phyloP scores from a whole-genome alignment of 2,113 vertebrate species.

The Daubentonia madagascariensis region DNA sequence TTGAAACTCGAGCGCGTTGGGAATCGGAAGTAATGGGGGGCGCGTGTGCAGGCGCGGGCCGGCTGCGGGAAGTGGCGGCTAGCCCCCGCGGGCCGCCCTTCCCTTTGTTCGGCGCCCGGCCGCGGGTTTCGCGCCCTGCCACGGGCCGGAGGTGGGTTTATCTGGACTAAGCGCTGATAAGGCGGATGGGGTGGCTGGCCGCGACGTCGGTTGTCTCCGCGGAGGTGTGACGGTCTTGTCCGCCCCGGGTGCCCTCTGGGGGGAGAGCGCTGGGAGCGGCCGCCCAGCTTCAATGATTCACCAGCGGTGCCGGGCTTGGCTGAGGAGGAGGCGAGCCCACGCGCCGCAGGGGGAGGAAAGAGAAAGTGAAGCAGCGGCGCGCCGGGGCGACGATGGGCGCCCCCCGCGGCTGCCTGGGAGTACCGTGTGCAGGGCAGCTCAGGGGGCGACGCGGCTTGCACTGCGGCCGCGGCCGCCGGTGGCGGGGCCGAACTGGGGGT shows the following conservation, averaged over 20 bases:
- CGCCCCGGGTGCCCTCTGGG: not conserved
- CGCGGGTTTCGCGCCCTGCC: constrained; percentile 31
- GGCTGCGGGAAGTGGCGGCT: not conserved
- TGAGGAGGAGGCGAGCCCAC: constrained; percentile 52
- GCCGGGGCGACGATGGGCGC: constrained; percentile 3
- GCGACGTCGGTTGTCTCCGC: not conserved
- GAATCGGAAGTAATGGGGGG: constrained; percentile 61
- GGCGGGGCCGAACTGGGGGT: not conserved
- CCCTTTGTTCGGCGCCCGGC: constrained; percentile 49
- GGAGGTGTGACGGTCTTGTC: not conserved
- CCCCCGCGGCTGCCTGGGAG: constrained; percentile 19
- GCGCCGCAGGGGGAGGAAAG: constrained; percentile 36
- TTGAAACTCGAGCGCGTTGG: constrained; percentile 58
- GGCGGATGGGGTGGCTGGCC: not conserved
- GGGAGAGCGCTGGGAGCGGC: not conserved
- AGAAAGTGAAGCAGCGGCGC: constrained; percentile 51
- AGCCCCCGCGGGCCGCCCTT: not conserved
- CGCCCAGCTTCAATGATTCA: not conserved
- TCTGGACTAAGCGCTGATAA: not conserved
- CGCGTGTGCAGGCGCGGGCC: constrained; percentile 5
- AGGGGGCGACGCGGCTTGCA: not conserved
- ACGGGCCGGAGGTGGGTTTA: not conserved
- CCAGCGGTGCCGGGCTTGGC: not conserved
- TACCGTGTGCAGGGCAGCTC: not conserved
- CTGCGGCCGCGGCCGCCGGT: not conserved